A percentile compares a stretch with the other conserved stretches of the same genome.
Conservation (phyloP, 2,797 vertebrate species). For the Erethizon dorsatum region DNA sequence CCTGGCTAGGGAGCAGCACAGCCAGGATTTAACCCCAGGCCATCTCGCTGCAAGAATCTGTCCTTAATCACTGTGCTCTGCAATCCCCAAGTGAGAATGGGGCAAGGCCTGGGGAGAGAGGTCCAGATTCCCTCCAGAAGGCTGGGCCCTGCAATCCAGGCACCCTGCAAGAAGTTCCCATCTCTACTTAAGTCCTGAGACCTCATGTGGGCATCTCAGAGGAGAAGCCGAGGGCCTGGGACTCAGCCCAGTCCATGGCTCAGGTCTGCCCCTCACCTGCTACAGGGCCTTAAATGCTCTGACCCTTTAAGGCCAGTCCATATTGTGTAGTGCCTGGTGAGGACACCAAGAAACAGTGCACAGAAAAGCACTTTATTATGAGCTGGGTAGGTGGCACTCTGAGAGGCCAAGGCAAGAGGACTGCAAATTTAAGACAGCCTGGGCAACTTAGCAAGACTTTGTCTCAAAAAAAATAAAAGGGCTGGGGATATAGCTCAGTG, state of each 20-base stretch:
- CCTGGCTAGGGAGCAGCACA: background rate
- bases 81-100: background rate
- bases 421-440: background rate
- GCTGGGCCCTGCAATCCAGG: background rate
- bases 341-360: accelerated
- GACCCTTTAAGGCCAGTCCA: background rate
- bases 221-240: background rate
- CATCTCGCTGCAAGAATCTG: background rate
- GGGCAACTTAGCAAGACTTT: background rate
- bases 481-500: background rate
- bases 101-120: background rate
- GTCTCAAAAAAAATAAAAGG: background rate
- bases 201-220: background rate
- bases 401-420: background rate
- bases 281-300: no score
- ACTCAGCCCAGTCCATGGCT: background rate
- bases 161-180: background rate
- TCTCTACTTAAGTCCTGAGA: background rate
- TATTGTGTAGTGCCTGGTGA: background rate
- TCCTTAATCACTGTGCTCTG: background rate
- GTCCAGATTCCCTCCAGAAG: background rate
- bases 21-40: background rate
- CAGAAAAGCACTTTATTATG: background rate
- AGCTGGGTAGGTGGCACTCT: background rate
- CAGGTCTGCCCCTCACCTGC: background rate